Conservation (phyloP, 2,888 invertebrate species). For the Cephus pulcher region DNA sequence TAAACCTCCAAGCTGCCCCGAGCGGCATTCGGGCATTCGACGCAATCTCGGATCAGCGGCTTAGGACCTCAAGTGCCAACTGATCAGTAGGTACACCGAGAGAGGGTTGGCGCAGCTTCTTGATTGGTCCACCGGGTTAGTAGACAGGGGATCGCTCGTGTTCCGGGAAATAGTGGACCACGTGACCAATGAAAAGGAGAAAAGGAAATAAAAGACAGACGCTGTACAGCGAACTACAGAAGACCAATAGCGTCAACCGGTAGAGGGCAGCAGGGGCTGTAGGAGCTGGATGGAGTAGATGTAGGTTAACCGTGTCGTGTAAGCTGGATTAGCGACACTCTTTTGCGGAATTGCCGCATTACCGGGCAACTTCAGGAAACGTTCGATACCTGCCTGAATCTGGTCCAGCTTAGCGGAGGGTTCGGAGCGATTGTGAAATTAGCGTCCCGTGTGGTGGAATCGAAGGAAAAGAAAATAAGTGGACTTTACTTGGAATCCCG, state of each 20-base stretch:
- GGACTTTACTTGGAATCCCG: too few relatives aligned
- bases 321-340: slow-evolving; percentile 25
- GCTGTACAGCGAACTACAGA: neutral
- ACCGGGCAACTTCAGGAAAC: neutral
- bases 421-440: too few relatives aligned
- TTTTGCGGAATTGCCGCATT: slow-evolving; percentile 24
- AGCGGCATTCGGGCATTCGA: neutral
- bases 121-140: neutral
- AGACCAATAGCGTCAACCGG: neutral
- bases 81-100: neutral
- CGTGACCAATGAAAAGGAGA: neutral
- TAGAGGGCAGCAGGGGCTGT: neutral
- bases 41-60: slow-evolving; percentile 49
- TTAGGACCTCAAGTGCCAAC: slow-evolving; percentile 24
- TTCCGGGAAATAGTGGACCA: neutral
- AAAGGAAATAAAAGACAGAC: neutral
- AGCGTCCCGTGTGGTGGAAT: too few relatives aligned
- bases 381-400: neutral
- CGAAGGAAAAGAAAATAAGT: too few relatives aligned
- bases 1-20: slow-evolving; percentile 22
- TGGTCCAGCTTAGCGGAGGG: neutral
- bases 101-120: neutral
- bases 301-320: neutral
- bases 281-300: neutral
- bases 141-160: neutral